Conservation (phyloP, 1,140 invertebrate genomes). For the Heliconius eleuchia region DNA sequence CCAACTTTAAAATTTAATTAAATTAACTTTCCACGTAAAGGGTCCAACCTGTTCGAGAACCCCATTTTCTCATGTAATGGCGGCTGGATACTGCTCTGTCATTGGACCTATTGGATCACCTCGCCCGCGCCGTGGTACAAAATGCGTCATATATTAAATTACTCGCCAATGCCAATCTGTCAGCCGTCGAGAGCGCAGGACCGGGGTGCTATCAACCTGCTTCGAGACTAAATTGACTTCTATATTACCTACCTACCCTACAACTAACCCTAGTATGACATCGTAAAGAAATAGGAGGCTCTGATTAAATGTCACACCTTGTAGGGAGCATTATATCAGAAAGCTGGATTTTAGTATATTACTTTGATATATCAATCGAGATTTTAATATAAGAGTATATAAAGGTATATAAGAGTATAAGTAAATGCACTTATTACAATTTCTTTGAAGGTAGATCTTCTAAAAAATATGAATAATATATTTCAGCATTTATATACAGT, state of each 20-base stretch:
- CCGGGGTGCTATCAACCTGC: conserved; percentile 2
- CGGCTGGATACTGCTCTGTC: conserved; percentile 9
- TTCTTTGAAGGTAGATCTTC: too few species aligned
- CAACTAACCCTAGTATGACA: conserved; percentile 15
- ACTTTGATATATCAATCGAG: not conserved
- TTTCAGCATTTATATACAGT: too few species aligned
- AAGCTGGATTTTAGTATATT: not conserved
- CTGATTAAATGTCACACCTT: conserved; percentile 14
- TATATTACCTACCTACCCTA: conserved; percentile 6
- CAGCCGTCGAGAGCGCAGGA: not conserved
- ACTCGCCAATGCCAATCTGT: conserved; percentile 21
- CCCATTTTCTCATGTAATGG: not conserved
- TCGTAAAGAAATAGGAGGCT: not conserved
- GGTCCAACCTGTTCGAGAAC: not conserved
- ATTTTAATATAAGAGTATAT: too few species aligned
- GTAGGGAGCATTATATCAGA: not conserved
- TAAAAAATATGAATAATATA: too few species aligned
- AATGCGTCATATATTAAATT: conserved; percentile 23
- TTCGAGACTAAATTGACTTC: conserved; percentile 15
- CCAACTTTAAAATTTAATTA: not conserved
- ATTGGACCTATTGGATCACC: conserved; percentile 5
- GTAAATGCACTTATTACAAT: too few species aligned
- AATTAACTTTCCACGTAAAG: not conserved
- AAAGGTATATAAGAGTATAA: too few species aligned
- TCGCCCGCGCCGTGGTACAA: conserved; percentile 2